These are phyloP conservation scores for Cybosia mesomella DNA, from an alignment of 2,888 invertebrate genomes.

Conservation along the genomic window DNA sequence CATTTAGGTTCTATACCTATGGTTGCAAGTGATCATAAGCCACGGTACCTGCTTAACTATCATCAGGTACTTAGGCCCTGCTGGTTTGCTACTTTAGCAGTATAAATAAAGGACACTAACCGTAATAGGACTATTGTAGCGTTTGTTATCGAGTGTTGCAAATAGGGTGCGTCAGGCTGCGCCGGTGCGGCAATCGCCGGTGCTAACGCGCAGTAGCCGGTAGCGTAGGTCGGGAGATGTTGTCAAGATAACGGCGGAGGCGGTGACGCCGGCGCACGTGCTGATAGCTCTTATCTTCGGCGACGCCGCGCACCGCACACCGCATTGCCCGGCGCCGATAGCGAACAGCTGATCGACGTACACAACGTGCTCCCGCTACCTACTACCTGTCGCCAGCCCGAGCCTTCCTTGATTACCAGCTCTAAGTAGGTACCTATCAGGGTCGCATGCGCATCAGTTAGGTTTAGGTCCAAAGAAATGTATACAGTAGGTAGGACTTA, in stretches of 20 bases:
- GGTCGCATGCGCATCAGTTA: not conserved
- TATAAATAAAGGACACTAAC: not conserved
- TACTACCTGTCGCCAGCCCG: constrained; percentile 4
- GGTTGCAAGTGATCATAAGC: too few relatives aligned
- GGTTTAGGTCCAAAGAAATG: not conserved
- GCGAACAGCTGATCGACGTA: constrained; percentile 54
- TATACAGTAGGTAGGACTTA: not conserved
- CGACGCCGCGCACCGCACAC: constrained; percentile 29
- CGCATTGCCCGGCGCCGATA: constrained; percentile 24
- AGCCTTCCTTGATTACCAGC: not conserved
- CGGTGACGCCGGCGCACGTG: constrained; percentile 55
- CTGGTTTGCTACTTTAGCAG: not conserved
- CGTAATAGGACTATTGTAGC: constrained; percentile 7
- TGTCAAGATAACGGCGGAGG: constrained; percentile 52
- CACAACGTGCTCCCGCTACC: constrained; percentile 29
- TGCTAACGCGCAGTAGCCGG: constrained; percentile 32
- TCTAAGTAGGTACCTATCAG: not conserved
- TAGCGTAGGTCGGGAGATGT: constrained; percentile 65
- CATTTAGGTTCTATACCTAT: too few relatives aligned
- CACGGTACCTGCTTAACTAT: too few relatives aligned
- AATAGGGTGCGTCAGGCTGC: constrained; percentile 5
- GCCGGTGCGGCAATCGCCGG: constrained; percentile 12
- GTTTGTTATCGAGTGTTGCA: constrained; percentile 8
- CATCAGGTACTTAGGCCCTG: too few relatives aligned
- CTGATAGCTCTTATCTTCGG: constrained; percentile 59